phyloP scores from a whole-genome alignment of 1,140 invertebrate species.

The Drosophila triauraria region DNA sequence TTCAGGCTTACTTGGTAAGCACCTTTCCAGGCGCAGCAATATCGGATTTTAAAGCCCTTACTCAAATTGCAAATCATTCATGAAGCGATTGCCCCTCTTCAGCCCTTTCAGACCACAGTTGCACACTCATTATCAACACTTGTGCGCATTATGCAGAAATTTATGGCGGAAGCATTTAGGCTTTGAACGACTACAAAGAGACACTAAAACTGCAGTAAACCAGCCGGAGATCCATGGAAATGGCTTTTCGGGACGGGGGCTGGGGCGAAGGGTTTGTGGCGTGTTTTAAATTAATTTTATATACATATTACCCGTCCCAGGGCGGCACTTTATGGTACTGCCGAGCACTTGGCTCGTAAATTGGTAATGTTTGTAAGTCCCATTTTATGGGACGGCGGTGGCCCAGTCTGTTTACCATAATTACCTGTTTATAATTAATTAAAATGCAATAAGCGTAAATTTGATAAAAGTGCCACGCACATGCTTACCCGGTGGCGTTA shows the following conservation, averaged over 20 bases:
- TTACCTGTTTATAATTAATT: constrained; percentile 84
- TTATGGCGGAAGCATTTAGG: constrained; percentile 65
- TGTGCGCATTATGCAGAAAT: constrained; percentile 58
- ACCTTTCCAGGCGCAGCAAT: background rate
- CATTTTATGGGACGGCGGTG: constrained; percentile 39
- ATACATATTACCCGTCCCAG: constrained; percentile 12
- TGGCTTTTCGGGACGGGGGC: background rate
- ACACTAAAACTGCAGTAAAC: constrained; percentile 59
- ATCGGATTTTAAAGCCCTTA: background rate
- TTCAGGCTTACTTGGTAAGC: background rate
- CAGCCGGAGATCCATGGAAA: constrained; percentile 11
- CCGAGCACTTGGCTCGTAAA: constrained; percentile 54
- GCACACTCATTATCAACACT: constrained; percentile 52
- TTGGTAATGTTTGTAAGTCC: constrained; percentile 45
- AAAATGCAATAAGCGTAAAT: constrained; percentile 84
- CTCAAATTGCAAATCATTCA: background rate
- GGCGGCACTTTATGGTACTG: constrained; percentile 41
- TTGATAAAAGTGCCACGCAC: constrained; percentile 77
- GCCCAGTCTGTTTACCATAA: constrained; percentile 76
- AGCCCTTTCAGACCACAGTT: constrained; percentile 3
- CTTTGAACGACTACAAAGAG: constrained; percentile 42
- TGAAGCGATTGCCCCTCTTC: background rate
- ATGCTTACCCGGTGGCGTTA: constrained; percentile 61
- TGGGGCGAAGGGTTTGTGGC: constrained; percentile 1
- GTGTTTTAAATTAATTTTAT: constrained; percentile 60